Evolutionary conservation across 2,113 vertebrate genomes (phyloP).

Genomic region (Chamaetylas fuelleborni): DNA sequence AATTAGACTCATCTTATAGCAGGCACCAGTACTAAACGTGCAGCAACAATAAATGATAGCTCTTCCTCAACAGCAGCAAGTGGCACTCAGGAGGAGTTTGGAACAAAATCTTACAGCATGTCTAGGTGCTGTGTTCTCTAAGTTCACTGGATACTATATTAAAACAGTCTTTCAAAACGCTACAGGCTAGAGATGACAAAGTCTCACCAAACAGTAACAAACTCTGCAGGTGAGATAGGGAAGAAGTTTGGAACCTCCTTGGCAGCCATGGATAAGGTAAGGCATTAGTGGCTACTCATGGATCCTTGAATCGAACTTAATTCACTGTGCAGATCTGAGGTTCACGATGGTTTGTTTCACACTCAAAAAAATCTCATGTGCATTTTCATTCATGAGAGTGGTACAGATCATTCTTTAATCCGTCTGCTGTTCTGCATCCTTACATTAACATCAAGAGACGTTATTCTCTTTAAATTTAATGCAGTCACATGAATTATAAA

Average conservation of each 20-base stretch:
- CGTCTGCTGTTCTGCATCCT: neutral
- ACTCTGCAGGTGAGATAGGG: neutral
- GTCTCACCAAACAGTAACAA: neutral
- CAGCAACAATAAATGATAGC: neutral
- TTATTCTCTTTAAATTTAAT: conserved; percentile 7
- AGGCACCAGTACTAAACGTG: neutral
- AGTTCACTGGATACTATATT: neutral
- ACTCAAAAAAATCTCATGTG: neutral
- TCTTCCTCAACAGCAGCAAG: neutral
- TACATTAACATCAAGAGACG: neutral
- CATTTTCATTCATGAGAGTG: neutral
- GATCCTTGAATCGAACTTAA: neutral
- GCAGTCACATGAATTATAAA: conserved; percentile 18
- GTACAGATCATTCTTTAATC: conserved; percentile 13
- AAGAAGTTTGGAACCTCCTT: neutral
- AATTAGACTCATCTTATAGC: neutral
- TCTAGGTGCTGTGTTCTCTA: neutral
- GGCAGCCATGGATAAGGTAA: neutral
- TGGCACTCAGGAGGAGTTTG: neutral
- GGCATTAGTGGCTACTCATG: neutral
- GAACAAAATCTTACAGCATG: neutral
- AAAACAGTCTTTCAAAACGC: neutral
- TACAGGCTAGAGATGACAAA: neutral
- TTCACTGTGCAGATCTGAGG: neutral
- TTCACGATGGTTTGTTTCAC: neutral